Percentiles rank a stretch among this genome's conserved stretches.
phyloP scores from a whole-genome alignment of 2,113 vertebrate genomes.

The Anguilla rostrata region DNA sequence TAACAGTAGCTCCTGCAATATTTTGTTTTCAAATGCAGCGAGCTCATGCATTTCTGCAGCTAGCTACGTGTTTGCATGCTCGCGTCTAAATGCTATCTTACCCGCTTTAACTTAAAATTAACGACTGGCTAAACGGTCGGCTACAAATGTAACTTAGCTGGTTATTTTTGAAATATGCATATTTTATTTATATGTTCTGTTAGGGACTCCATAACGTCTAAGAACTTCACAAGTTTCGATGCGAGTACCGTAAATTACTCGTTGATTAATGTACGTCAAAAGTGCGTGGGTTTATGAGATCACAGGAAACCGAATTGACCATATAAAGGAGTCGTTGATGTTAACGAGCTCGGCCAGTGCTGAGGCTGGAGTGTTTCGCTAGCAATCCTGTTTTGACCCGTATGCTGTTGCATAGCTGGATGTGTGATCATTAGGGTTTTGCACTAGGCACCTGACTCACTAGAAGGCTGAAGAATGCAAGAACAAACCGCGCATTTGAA shows the following conservation, averaged over 20 bases:
- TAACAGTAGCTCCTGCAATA: neutral
- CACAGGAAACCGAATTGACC: neutral
- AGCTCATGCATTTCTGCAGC: neutral
- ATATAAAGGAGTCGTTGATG: neutral
- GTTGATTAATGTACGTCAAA: neutral
- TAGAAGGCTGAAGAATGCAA: constrained; percentile 52
- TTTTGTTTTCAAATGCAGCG: neutral
- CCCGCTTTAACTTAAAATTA: neutral
- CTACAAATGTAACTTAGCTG: neutral
- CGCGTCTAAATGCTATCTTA: neutral
- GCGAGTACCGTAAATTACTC: neutral
- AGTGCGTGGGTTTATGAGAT: neutral
- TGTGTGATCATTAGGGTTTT: constrained; percentile 42
- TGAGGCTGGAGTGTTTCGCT: constrained; percentile 43
- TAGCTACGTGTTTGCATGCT: neutral
- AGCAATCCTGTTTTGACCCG: constrained; percentile 63
- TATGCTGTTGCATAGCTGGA: constrained; percentile 54
- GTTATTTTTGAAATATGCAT: neutral
- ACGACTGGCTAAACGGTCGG: neutral
- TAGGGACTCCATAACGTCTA: neutral
- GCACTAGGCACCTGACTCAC: neutral
- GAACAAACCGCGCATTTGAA: constrained; percentile 35
- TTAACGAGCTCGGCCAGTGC: neutral
- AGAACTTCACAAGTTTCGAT: neutral
- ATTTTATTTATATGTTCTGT: neutral